These are phyloP conservation scores for Sinella curviseta DNA, from an alignment of 1,140 invertebrate species.

Conservation along the genomic window DNA sequence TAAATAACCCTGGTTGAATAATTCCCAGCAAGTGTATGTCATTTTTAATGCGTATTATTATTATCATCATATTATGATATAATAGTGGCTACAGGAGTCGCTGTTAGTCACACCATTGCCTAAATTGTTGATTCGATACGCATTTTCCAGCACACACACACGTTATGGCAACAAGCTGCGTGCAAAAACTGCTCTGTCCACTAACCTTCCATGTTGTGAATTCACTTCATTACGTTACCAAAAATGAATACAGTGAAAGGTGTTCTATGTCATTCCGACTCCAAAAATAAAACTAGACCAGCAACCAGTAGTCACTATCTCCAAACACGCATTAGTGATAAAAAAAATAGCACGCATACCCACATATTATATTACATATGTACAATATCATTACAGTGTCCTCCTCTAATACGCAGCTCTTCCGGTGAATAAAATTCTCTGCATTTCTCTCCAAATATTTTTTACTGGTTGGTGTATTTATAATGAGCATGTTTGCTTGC, in stretches of 20 bases:
- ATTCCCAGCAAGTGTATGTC: too few species aligned
- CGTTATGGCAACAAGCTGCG: not conserved
- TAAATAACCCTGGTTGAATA: too few species aligned
- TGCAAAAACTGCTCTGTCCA: slow-evolving; percentile 9
- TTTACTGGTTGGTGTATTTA: too few species aligned
- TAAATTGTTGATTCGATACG: not conserved
- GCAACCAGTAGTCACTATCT: not conserved
- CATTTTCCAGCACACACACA: not conserved
- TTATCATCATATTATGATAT: not conserved
- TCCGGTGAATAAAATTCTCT: too few species aligned
- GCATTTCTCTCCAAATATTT: too few species aligned
- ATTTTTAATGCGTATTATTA: not conserved
- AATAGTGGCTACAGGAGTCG: not conserved
- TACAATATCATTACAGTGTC: too few species aligned
- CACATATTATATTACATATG: not conserved
- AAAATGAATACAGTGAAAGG: too few species aligned
- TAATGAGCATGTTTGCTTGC: too few species aligned
- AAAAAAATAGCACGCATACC: not conserved
- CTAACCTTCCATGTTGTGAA: not conserved
- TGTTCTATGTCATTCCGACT: too few species aligned
- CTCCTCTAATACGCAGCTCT: too few species aligned
- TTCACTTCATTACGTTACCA: too few species aligned
- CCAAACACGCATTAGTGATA: not conserved
- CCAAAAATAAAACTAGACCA: not conserved
- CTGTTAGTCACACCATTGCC: too few species aligned